Evolutionary conservation across 2,888 invertebrate species (phyloP), one percentile per base, ranked within the genome.

Genomic region (Cerastis leucographa): DNA sequence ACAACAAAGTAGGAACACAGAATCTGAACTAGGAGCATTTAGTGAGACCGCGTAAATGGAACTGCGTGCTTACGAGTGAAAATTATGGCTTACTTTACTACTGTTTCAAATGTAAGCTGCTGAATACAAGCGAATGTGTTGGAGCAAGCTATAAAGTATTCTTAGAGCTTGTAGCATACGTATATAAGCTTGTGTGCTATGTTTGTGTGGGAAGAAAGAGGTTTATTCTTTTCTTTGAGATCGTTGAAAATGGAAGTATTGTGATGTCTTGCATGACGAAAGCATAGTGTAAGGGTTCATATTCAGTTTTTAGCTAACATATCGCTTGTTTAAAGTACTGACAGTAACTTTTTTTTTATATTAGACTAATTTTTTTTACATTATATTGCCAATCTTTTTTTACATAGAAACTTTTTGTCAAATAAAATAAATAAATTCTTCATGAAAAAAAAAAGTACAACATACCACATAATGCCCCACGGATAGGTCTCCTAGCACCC

Each of bases 61-160:
- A 70, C 71, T 62, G 62, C 56, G 82, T 77, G 62, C 83, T 83
- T 77, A 51, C 49, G 12, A 65, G 64, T 25, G 82, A 69, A 80
- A 76, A 85, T 83, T 85, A 85, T 81, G 62, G 85, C 81, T 72
- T 68, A 70, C 81, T 81, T 76, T 73, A 51, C 59, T 44, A 14
- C 42, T 59, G 79, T 66, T 71, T 25, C 59, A 67, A 69, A 71
- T 67, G 81, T 84, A 71, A 80, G 84, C 70, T 70, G 25, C 70
- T 74, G 61, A 82, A 80, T 66, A 69, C 80, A 79, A 72, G 65
- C 73, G 42, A 70, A 73, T 79, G 78, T 71, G 56, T 68, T 80
- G 44, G 62, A 83, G 66, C 42, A 44, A 56, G 59, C 83, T 46
- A 56, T 83, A 78, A 80, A 83, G 56, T 71, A 62, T 71, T 83